Evolutionary conservation across 2,888 invertebrate species (phyloP), one percentile per base, ranked within the genome.

Genomic region (Timema podura): DNA sequence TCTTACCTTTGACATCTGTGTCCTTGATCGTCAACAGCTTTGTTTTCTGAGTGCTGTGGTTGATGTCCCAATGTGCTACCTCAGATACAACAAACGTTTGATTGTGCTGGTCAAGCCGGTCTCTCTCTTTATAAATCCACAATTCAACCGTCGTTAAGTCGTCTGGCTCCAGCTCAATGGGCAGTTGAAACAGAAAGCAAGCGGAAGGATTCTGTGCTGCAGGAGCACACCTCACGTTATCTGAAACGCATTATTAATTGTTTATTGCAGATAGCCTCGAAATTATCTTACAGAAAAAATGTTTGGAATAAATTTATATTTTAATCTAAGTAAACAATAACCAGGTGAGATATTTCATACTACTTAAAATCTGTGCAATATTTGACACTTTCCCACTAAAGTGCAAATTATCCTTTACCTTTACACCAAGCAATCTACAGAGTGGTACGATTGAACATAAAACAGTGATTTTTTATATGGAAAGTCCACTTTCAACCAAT

Each of bases 31-130:
- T 91, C 73, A 92, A 89, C 0, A 91, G 89, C 75, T 89, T 91
- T n/a, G 89, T 89, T 81, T 91, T 89, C 77, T 89, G 89, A 77
- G 91, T 88, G 81, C 89, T 89, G 5, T 79, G 79, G 5, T 78
- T 77, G 77, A 15, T 54, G 10, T 65, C n/a, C 69, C 69, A 65
- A 13, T 57, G 57, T 45, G 65, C 65, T 13, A 92, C 88, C 79
- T 93, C 92, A 0, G 91, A 90, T 65, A 92, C 87, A 45, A 91
- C 88, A 77, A 92, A 90, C 0, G 90, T 91, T 77, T 91, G 91
- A 77, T 90, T 89, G 79, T 87, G 86, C 48, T 85, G 83, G 77
- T 89, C 89, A 70, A 88, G 79, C 2, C 85, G 84, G 75, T 90
- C 89, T 57, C 71, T 61, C 16, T 75, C 66, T 82, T 92, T 92